Evolutionary conservation across 2,888 invertebrate species (phyloP), one percentile per base, ranked within the genome.

Genomic region (Axea sp.): DNA sequence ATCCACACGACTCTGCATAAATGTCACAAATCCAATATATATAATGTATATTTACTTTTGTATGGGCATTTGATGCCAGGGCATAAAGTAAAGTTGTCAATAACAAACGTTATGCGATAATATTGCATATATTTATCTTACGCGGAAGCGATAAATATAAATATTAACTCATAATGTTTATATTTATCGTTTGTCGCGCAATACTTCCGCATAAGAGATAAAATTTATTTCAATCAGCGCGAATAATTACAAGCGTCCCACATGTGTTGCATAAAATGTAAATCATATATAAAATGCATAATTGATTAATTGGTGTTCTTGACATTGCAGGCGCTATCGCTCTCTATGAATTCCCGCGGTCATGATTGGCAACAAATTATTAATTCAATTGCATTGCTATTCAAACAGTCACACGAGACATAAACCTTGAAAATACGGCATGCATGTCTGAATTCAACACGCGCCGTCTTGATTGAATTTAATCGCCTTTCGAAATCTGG

Each of bases 401-500:
- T 65, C 64, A 57, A 35, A 12, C 45, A 62, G 55, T 57, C 55
- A 8, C 57, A 45, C 72, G 47, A 60, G 59, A 60, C 67, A n/a
- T 28, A 15, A 60, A 73, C 65, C 73, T 59, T 65, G 73, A 60
- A 65, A 60, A 67, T 53, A 37, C 60, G 39, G 45, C 35, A 60
- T 65, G 65, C 59, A 60, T 71, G 65, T 55, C 49, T 41, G 41
- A 53, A 64, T 69, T 59, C 39, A 31, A 33, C 53, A 17, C 19
- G 51, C 68, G 57, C 51, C 69, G 45, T 60, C 69, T 59, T 71
- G 67, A 57, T 67, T 57, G 43, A 67, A 75, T 75, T 75, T 72
- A 69, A 75, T 75, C 75, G 62, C 49, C 74, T 59, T 65, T 75
- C 67, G 75, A 75, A 75, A 75, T 72, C 75, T 67, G 62, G 75